Evolutionary conservation across 1,140 invertebrate species (phyloP), one percentile per base, ranked within the genome.

Genomic region (Venustaconcha ellipsiformis): DNA sequence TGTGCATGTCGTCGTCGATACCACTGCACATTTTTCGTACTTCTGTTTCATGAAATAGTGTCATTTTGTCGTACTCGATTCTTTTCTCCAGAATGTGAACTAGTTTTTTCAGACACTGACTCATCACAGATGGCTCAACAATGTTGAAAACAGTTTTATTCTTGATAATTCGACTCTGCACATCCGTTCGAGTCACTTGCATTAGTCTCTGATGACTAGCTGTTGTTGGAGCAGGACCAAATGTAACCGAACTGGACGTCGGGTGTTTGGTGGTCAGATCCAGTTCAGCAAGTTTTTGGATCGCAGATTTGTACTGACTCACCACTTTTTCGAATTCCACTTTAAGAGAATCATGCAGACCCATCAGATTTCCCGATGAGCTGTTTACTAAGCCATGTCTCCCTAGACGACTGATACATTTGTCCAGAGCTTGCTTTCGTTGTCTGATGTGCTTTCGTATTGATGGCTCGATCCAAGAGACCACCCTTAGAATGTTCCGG

Each of bases 141-240:
- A 95, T 94, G 80, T 96, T 97, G 64, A 97, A 90, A 30, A 97
- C 89, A 0, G 94, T 95, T 88, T 96, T 96, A 89, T 97, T 98
- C 89, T 97, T 96, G 81, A 97, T 97, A 20, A 98, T 91, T 8
- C 96, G 90, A 77, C 96, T 94, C 88, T 98, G 96, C 64, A 93
- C 91, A 67, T 91, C 90, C 14, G 92, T 92, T 84, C 95, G 94
- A 60, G 93, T 94, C 37, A 97, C 92, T 62, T 95, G 95, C 72
- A 98, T 90, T 56, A 97, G 93, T 57, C 96, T 91, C 89, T 97
- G 96, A 90, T 98, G 96, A 23, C 95, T 96, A 0, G 95, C 94
- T 64, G 94, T 94, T 0, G 95, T 95, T 18, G 95, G 95, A 56
- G 96, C 95, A 82, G 95, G 94, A 71, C 93, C 94, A 72, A 94